phyloP scores from a whole-genome alignment of 2,113 vertebrate species.

The Falco punctatus region DNA sequence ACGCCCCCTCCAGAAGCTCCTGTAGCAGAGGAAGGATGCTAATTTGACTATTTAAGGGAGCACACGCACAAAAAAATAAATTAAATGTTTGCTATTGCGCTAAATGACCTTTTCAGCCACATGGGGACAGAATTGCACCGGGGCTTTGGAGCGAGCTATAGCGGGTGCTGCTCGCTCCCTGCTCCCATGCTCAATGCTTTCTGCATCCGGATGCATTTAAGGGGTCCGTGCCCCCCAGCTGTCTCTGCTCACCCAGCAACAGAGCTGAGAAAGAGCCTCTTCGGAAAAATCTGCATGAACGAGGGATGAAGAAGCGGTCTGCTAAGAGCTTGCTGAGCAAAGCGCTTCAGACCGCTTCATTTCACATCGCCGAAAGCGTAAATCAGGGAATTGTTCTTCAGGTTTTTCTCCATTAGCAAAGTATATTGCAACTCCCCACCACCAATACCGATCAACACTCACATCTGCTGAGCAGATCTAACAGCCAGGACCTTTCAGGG shows the following conservation, averaged over 20 bases:
- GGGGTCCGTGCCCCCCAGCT: neutral
- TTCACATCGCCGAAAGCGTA: neutral
- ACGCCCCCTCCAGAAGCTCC: neutral
- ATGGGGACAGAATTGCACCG: constrained; percentile 3
- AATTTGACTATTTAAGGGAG: neutral
- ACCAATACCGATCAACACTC: neutral
- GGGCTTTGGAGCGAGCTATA: neutral
- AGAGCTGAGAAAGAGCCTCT: neutral
- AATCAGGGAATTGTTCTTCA: neutral
- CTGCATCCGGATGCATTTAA: neutral
- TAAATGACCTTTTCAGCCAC: constrained; percentile 45
- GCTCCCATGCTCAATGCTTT: neutral
- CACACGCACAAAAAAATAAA: neutral
- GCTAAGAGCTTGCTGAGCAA: neutral
- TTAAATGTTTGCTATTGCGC: neutral
- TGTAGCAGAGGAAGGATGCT: neutral
- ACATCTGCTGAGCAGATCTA: constrained; percentile 53
- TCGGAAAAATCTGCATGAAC: neutral
- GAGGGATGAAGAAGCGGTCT: neutral
- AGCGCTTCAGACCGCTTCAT: constrained; percentile 1
- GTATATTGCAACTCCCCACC: neutral
- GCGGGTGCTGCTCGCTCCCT: rapidly evolving
- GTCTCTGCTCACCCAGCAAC: neutral
- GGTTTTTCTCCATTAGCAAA: constrained; percentile 42
- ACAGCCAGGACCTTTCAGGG: neutral